These are phyloP conservation scores for Aethes cnicana DNA, from an alignment of 2,888 invertebrate genomes.

Conservation along the genomic window DNA sequence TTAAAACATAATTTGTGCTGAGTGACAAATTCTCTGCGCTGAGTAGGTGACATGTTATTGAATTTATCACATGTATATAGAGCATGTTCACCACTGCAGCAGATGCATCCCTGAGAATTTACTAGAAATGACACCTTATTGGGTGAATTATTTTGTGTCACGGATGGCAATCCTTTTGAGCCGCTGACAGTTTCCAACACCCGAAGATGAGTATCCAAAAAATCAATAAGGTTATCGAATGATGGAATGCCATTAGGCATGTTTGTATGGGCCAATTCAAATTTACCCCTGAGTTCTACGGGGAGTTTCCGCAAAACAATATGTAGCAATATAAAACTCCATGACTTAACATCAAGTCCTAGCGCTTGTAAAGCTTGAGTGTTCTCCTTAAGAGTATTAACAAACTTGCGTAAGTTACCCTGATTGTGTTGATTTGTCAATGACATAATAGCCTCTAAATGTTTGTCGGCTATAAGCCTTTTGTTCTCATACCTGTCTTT, in stretches of 20 bases:
- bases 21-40: not conserved
- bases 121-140: too few relatives aligned
- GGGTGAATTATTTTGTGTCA: not conserved
- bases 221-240: not conserved
- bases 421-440: too few relatives aligned
- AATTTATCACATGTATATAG: not conserved
- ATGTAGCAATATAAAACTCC: slow-evolving; percentile 20
- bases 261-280: not conserved
- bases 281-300: not conserved
- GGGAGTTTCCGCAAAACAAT: slow-evolving; percentile 10
- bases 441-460: slow-evolving; percentile 15
- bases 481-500: slow-evolving; percentile 13
- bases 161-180: not conserved
- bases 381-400: slow-evolving; percentile 14
- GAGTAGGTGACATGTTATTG: too few relatives aligned
- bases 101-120: too few relatives aligned
- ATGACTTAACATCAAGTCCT: slow-evolving; percentile 6
- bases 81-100: not conserved
- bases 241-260: not conserved
- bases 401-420: slow-evolving; percentile 2
- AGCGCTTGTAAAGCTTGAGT: slow-evolving; percentile 12
- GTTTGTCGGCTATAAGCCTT: slow-evolving; percentile 7
- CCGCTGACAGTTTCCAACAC: not conserved
- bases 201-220: slow-evolving; percentile 1
- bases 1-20: not conserved